Percentiles rank a stretch among this genome's conserved stretches.
These are phyloP conservation scores for Muscidifurax raptorellus DNA, from an alignment of 1,140 invertebrate genomes.

Conservation along the genomic window DNA sequence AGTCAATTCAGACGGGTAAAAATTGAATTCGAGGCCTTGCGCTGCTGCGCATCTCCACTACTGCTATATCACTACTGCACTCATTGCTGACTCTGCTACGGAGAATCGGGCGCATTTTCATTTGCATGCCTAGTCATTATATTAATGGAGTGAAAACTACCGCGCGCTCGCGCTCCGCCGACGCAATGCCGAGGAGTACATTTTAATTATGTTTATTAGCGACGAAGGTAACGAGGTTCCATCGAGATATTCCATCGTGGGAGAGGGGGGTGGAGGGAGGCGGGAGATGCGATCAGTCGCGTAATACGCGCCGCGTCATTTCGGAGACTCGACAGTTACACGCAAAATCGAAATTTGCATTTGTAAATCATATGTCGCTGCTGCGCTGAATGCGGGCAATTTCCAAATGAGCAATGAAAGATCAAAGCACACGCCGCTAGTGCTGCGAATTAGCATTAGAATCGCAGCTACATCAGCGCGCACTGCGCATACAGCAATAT, in stretches of 20 bases:
- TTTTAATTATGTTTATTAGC: slow-evolving; percentile 64
- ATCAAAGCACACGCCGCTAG: slow-evolving; percentile 33
- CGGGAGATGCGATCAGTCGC: slow-evolving; percentile 32
- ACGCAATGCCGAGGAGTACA: slow-evolving; percentile 52
- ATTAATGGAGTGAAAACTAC: slow-evolving; percentile 45
- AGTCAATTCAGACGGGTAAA: too few relatives aligned
- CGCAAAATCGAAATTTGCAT: slow-evolving; percentile 44
- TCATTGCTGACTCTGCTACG: too few relatives aligned
- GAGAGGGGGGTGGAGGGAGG: slow-evolving; percentile 27
- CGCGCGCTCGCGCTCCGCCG: background rate
- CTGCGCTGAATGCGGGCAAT: slow-evolving; percentile 7
- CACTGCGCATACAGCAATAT: too few relatives aligned
- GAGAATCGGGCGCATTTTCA: slow-evolving; percentile 15
- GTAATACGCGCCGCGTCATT: slow-evolving; percentile 21
- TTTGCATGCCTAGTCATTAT: slow-evolving; percentile 42
- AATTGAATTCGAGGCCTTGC: too few relatives aligned
- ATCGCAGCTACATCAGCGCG: background rate
- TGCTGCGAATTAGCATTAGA: background rate
- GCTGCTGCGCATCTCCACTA: background rate
- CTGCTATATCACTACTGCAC: background rate
- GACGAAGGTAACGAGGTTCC: slow-evolving; percentile 51
- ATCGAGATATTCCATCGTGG: slow-evolving; percentile 35
- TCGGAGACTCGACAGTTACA: slow-evolving; percentile 37
- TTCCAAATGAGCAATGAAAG: slow-evolving; percentile 39
- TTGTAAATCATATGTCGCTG: slow-evolving; percentile 30